Base-by-base conservation (phyloP, 2,797 vertebrate species). In the Spheniscus humboldti region DNA sequence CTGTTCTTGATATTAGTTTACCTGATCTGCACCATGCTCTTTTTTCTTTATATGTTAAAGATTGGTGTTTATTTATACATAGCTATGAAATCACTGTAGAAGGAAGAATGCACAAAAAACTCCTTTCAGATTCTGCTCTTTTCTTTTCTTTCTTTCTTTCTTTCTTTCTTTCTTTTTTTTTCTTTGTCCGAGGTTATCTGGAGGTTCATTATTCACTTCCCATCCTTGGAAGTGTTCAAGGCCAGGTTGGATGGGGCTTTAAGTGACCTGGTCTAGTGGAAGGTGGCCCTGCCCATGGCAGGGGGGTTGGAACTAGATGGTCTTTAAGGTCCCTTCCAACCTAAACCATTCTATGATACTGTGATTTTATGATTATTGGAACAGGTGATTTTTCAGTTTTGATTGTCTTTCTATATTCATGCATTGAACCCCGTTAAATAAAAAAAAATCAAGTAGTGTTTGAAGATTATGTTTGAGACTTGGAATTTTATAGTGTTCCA, bases 401-500 rank as follows among this genome's bases (percentile, higher is more conserved):
- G 18, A 56, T n/a, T 71, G 4, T 33, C 9, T 37, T 81, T 13
- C 4, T 20, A 30, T 18, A 37, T 10, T 55, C 6, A 47, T 57
- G 64, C 5, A 23, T 6, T 33, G 14, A 57, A 67, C 1, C 1
- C 3, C 3, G 3, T 3, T 19, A 55, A 5, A 56, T 66, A 50
- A 53, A 17, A 9, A 9, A 25, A 16, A 57, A 50, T 14, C 10
- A 57, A 45, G 2, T 28, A 10, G 2, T 33, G 0, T 71, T 64
- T 80, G 18, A 79, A 19, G 7, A 53, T 45, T 68, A 37, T n/a
- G 2, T 67, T 28, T 56, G 30, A 45, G 47, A 48, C 18, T 47
- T 59, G 6, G 10, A 63, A 27, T 59, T 79, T 75, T 48, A 6
- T 2, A 72, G 15, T 27, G 3, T 25, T 69, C 10, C 6, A 62